These are phyloP conservation scores for Prosapia bicincta DNA, from an alignment of 2,888 invertebrate genomes.

Conservation along the genomic window DNA sequence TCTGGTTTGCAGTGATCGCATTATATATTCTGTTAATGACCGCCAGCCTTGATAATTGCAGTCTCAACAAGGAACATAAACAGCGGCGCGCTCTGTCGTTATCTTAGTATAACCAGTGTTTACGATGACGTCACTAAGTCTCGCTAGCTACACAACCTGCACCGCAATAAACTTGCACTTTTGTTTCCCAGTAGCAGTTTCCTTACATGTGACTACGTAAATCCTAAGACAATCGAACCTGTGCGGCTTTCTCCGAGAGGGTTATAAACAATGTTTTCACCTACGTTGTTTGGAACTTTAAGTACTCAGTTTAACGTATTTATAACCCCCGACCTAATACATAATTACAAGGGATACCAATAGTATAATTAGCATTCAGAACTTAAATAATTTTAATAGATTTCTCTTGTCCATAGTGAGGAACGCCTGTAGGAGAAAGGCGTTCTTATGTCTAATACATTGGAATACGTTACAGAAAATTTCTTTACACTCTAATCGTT, in stretches of 20 bases:
- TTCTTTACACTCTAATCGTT: too few species aligned
- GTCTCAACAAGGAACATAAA: background rate
- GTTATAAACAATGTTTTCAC: background rate
- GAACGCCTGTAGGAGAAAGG: too few species aligned
- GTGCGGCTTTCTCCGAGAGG: background rate
- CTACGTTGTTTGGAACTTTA: background rate
- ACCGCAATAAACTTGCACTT: background rate
- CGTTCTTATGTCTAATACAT: too few species aligned
- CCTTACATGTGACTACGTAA: background rate
- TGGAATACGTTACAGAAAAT: too few species aligned
- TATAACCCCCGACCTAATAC: background rate
- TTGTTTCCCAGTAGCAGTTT: background rate
- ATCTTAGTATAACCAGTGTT: background rate
- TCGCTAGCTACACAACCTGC: background rate
- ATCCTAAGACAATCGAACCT: background rate
- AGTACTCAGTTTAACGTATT: background rate
- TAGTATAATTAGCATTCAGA: background rate
- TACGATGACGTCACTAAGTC: background rate
- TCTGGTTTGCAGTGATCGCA: too few species aligned
- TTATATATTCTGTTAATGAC: too few species aligned
- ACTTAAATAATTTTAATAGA: background rate
- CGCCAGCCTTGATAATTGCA: background rate
- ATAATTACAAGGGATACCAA: background rate
- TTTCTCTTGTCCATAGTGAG: background rate
- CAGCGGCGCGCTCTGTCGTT: background rate